Conservation (phyloP, 2,797 vertebrate species). For the Paguma larvata region DNA sequence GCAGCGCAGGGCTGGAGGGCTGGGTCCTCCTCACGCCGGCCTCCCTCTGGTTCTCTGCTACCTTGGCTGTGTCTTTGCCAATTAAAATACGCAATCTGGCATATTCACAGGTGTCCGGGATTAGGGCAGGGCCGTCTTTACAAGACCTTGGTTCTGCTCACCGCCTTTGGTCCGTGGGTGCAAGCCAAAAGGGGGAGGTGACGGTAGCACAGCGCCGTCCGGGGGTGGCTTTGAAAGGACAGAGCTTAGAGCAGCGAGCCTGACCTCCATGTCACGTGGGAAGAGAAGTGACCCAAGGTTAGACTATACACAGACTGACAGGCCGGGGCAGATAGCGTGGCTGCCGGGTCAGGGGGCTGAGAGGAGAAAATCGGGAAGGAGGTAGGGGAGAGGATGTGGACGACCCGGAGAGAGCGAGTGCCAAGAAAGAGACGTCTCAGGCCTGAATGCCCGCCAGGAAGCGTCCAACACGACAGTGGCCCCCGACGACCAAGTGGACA, state of each 20-base stretch:
- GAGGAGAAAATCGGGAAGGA: background rate
- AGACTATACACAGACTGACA: rapidly evolving
- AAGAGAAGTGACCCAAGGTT: background rate
- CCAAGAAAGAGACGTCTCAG: background rate
- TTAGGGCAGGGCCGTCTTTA: background rate
- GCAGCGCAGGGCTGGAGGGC: background rate
- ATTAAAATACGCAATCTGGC: background rate
- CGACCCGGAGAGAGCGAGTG: background rate
- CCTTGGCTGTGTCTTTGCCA: background rate
- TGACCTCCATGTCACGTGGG: background rate
- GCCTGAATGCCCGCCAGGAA: background rate
- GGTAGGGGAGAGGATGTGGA: background rate
- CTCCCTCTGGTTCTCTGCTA: background rate
- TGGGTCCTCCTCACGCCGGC: background rate
- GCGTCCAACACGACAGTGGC: rapidly evolving
- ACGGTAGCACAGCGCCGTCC: rapidly evolving
- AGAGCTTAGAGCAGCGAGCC: too few relatives aligned
- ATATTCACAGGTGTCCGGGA: background rate
- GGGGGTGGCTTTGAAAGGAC: background rate
- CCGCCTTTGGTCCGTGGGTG: too few relatives aligned
- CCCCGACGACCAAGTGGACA: background rate
- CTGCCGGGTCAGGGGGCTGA: background rate
- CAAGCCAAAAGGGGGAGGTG: background rate
- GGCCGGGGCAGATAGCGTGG: background rate
- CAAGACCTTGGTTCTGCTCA: background rate